phyloP scores from a whole-genome alignment of 2,797 vertebrate species.

The Dromococcyx pavoninus region DNA sequence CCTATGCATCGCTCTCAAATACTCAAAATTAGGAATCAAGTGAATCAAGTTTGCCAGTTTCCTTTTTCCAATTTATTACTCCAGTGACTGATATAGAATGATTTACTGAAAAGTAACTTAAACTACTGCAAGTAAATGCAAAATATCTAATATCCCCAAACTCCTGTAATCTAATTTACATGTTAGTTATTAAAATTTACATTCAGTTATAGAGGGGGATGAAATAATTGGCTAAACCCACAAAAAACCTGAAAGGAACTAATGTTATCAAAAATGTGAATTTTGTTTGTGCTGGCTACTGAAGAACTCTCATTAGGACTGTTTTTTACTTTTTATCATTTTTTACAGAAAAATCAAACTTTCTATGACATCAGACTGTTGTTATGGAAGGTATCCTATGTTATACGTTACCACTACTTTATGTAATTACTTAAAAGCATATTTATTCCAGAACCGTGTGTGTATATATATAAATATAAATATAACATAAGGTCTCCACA shows the following conservation, averaged over 20 bases:
- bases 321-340: not conserved
- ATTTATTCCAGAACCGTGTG: not conserved
- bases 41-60: not conserved
- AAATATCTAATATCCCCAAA: not conserved
- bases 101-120: not conserved
- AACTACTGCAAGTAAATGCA: not conserved
- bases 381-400: not conserved
- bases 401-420: not conserved
- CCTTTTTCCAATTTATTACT: slow-evolving; percentile 3
- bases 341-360: not conserved
- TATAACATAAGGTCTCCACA: not conserved
- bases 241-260: not conserved
- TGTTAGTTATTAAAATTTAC: not conserved
- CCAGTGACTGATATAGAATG: not conserved
- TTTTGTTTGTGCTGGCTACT: not conserved
- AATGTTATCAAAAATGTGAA: not conserved
- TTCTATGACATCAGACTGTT: not conserved
- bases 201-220: not conserved
- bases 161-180: not conserved
- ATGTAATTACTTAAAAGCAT: not conserved
- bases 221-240: not conserved
- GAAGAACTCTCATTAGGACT: not conserved
- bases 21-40: not conserved
- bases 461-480: no score
- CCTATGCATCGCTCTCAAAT: not conserved